phyloP scores from a whole-genome alignment of 1,140 invertebrate species.

The Lasaia peninsularis region DNA sequence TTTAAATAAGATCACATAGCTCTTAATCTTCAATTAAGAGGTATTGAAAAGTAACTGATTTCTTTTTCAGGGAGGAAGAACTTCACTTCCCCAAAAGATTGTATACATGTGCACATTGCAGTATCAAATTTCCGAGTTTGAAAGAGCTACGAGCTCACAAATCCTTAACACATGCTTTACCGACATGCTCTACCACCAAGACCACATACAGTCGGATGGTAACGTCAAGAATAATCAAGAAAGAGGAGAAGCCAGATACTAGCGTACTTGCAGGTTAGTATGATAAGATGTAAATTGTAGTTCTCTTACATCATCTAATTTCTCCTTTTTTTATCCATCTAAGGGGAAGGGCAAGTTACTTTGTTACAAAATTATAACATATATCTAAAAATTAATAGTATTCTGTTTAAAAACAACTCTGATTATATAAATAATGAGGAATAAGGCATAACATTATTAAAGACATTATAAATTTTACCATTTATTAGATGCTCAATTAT shows the following conservation, averaged over 20 bases:
- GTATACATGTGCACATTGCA: constrained; percentile 81
- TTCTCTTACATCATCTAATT: background rate
- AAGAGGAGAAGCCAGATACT: constrained; percentile 56
- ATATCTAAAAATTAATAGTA: too few species aligned
- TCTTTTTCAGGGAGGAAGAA: constrained; percentile 50
- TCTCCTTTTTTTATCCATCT: background rate
- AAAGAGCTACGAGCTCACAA: constrained; percentile 83
- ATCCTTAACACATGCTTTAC: constrained; percentile 62
- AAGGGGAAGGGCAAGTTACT: too few species aligned
- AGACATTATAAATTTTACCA: too few species aligned
- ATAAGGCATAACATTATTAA: too few species aligned
- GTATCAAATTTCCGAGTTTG: constrained; percentile 79
- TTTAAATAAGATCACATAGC: too few species aligned
- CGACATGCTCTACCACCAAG: constrained; percentile 35
- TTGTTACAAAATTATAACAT: too few species aligned
- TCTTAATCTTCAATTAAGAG: too few species aligned
- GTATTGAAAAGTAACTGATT: too few species aligned
- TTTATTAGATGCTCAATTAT: too few species aligned
- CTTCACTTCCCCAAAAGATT: constrained; percentile 37
- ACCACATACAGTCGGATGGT: constrained; percentile 48
- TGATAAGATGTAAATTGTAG: background rate
- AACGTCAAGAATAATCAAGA: constrained; percentile 46
- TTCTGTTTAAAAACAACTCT: too few species aligned
- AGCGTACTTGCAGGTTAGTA: constrained; percentile 30
- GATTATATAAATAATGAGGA: too few species aligned